These are phyloP conservation scores for Hippasteria phrygiana DNA, from an alignment of 53 echinoderm and acorn worm genomes.

Conservation along the genomic window DNA sequence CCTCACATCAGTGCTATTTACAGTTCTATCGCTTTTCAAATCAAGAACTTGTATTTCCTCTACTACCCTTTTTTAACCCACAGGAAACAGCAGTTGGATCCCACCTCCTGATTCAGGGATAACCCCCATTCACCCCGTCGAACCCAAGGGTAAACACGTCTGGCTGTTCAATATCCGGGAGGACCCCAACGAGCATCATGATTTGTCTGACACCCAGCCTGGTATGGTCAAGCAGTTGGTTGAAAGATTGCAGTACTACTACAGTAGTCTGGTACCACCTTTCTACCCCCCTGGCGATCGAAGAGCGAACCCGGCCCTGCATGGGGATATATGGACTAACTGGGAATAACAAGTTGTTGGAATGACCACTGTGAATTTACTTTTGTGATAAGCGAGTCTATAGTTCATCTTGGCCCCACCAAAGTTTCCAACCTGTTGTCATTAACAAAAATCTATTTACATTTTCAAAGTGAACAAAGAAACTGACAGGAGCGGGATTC, in stretches of 20 bases:
- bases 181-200: constrained; percentile 74
- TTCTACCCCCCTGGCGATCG: constrained; percentile 74
- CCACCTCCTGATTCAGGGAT: constrained; percentile 80
- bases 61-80: constrained; percentile 1
- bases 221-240: constrained; percentile 80
- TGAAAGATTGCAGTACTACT: constrained; percentile 72
- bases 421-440: no score
- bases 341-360: no score
- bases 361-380: no score
- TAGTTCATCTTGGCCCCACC: no score
- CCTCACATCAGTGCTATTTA: no score
- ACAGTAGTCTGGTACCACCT: constrained; percentile 80
- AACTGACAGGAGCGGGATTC: no score
- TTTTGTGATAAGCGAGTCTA: no score
- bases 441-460: no score
- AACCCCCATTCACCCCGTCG: constrained; percentile 50
- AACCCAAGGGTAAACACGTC: constrained; percentile 62
- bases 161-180: constrained; percentile 91
- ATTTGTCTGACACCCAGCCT: constrained; percentile 78
- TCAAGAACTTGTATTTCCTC: no score
- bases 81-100: constrained; percentile 75
- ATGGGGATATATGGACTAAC: constrained; percentile 82
- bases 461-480: no score
- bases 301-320: constrained; percentile 78
- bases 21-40: no score